These are phyloP conservation scores for Pogona vitticeps DNA, from an alignment of 2,113 vertebrate genomes.

Conservation along the genomic window DNA sequence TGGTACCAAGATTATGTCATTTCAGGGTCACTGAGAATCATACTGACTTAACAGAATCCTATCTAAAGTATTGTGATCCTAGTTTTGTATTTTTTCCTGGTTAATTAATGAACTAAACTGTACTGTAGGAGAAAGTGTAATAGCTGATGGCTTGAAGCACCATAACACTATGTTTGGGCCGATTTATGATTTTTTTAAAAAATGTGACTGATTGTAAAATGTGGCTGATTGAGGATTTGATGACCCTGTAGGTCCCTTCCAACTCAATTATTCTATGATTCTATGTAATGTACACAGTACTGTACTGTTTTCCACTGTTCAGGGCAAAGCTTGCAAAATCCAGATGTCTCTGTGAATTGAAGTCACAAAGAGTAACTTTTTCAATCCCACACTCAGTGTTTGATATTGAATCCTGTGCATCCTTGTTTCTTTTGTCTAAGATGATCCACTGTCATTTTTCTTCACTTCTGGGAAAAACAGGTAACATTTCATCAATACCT, in stretches of 20 bases:
- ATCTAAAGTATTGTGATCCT: not conserved
- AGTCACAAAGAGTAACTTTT: not conserved
- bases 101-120: not conserved
- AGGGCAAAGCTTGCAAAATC: not conserved
- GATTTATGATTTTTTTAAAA: not conserved
- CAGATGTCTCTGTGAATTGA: not conserved
- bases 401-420: too few species aligned
- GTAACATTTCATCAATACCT: not conserved
- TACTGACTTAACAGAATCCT: not conserved
- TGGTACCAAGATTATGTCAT: not conserved
- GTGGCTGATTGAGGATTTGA: too few species aligned
- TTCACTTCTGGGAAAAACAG: not conserved
- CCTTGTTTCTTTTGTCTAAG: accelerated
- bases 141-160: not conserved
- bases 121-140: not conserved
- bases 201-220: too few species aligned
- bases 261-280: too few species aligned
- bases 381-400: not conserved
- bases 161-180: not conserved
- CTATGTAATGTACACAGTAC: too few species aligned
- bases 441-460: not conserved
- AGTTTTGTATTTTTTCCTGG: not conserved
- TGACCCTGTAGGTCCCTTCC: too few species aligned
- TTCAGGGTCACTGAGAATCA: not conserved
- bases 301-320: not conserved